phyloP scores from a whole-genome alignment of 2,888 invertebrate genomes.

The Leptarthrus brevirostris region DNA sequence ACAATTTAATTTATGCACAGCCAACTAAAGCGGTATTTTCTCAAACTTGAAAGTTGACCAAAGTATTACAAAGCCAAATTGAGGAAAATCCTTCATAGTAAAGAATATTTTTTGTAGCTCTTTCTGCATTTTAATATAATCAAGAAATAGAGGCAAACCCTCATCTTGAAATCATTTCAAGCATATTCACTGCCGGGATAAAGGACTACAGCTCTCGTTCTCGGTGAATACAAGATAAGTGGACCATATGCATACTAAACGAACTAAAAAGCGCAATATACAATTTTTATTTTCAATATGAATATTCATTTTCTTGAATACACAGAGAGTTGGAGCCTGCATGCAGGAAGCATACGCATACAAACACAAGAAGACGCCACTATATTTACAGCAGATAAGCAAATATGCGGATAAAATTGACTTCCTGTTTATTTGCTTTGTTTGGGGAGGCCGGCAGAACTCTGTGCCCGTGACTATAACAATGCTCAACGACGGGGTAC shows the following conservation, averaged over 20 bases:
- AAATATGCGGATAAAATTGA: slow-evolving; percentile 43
- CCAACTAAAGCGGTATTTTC: too few relatives aligned
- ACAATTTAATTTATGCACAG: too few relatives aligned
- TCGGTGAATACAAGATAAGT: background rate
- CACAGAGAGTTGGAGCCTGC: background rate
- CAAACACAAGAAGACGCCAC: background rate
- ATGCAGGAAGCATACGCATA: background rate
- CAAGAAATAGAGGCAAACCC: background rate
- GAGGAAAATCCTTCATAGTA: too few relatives aligned
- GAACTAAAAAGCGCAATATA: slow-evolving; percentile 28
- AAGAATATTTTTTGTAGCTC: too few relatives aligned
- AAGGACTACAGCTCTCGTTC: background rate
- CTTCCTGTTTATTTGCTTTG: slow-evolving; percentile 42
- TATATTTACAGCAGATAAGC: slow-evolving; percentile 36
- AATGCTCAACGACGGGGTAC: slow-evolving; percentile 5
- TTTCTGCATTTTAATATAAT: too few relatives aligned
- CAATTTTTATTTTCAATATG: slow-evolving; percentile 37
- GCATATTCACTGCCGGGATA: too few relatives aligned
- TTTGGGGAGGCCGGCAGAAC: background rate
- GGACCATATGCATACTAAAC: slow-evolving; percentile 32
- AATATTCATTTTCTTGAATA: slow-evolving; percentile 41
- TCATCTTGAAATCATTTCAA: background rate
- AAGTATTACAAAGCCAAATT: too few relatives aligned
- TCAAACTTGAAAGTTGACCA: too few relatives aligned
- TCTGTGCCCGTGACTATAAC: slow-evolving; percentile 20